phyloP scores from a whole-genome alignment of 2,113 vertebrate genomes.

The Hippocampus guttulatus region DNA sequence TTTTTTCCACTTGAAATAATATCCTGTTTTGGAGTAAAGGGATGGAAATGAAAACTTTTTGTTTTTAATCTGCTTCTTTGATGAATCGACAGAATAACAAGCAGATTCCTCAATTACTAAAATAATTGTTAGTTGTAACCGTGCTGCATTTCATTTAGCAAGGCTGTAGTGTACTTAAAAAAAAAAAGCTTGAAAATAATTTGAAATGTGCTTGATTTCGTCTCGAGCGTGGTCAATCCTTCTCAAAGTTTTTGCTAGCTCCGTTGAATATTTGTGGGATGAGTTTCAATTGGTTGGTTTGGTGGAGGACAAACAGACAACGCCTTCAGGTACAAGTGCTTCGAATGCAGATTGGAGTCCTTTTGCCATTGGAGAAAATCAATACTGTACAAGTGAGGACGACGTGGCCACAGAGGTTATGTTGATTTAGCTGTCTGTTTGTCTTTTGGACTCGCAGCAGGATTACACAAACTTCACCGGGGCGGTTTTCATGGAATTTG shows the following conservation, averaged over 20 bases:
- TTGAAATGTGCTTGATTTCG: not conserved
- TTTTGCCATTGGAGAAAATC: constrained; percentile 1
- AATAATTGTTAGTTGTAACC: too few relatives aligned
- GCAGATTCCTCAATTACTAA: too few relatives aligned
- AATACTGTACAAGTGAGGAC: not conserved
- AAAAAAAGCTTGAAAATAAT: not conserved
- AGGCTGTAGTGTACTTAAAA: not conserved
- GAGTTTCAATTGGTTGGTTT: not conserved
- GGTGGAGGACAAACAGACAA: not conserved
- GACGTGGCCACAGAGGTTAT: constrained; percentile 1
- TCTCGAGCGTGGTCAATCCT: not conserved
- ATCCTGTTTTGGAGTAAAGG: too few relatives aligned
- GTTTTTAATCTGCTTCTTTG: too few relatives aligned
- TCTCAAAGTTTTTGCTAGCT: not conserved
- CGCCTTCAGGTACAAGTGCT: not conserved
- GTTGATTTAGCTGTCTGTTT: constrained; percentile 1
- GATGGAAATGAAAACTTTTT: too few relatives aligned
- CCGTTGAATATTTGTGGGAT: not conserved
- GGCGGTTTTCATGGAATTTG: constrained; percentile 6
- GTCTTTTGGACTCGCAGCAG: not conserved
- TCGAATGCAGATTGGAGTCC: not conserved
- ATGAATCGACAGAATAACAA: too few relatives aligned
- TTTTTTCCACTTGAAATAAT: too few relatives aligned
- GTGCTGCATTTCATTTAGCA: not conserved
- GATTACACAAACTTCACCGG: constrained; percentile 3